A percentile compares a stretch with the other conserved stretches of the same genome.
Evolutionary conservation across 53 echinoderm and acorn worm genomes (phyloP).

Genomic region (Pentamera pediparva): DNA sequence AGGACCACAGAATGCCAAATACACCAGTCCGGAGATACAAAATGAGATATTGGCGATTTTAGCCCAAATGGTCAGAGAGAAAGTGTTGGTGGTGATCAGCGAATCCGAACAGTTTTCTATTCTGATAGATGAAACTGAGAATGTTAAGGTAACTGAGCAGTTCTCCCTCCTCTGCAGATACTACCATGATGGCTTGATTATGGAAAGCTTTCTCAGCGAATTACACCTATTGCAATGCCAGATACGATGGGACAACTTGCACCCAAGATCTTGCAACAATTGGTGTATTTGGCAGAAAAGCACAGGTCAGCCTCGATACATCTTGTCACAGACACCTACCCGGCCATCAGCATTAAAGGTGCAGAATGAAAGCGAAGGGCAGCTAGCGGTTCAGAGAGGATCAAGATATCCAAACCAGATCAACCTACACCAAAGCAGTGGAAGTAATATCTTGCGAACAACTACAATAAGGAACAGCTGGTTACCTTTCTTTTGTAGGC

Average conservation of each 20-base stretch:
- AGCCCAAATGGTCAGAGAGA: too few species aligned
- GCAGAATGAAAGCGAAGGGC: constrained; percentile 44
- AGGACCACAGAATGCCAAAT: not conserved
- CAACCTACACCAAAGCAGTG: constrained; percentile 38
- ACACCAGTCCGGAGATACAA: not conserved
- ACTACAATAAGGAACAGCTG: constrained; percentile 43
- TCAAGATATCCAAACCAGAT: constrained; percentile 16
- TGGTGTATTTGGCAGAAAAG: constrained; percentile 3
- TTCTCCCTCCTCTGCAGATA: too few species aligned
- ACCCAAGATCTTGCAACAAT: not conserved
- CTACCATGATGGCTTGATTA: not conserved
- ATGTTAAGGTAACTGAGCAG: too few species aligned
- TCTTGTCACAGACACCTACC: constrained; percentile 67
- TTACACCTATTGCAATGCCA: constrained; percentile 28
- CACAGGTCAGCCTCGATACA: constrained; percentile 21
- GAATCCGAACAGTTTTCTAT: not conserved
- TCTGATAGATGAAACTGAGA: too few species aligned
- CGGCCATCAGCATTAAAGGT: constrained; percentile 52
- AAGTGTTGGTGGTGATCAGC: not conserved
- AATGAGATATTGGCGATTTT: too few species aligned
- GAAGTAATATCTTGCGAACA: constrained; percentile 47
- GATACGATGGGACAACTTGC: constrained; percentile 23
- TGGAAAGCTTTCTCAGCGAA: constrained; percentile 22
- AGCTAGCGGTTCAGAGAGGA: constrained; percentile 38
- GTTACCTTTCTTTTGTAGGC: constrained; percentile 38